Percentiles rank a stretch among this genome's conserved stretches.
These are phyloP conservation scores for Geotrupes spiniger DNA, from an alignment of 2,888 invertebrate species.

Conservation along the genomic window DNA sequence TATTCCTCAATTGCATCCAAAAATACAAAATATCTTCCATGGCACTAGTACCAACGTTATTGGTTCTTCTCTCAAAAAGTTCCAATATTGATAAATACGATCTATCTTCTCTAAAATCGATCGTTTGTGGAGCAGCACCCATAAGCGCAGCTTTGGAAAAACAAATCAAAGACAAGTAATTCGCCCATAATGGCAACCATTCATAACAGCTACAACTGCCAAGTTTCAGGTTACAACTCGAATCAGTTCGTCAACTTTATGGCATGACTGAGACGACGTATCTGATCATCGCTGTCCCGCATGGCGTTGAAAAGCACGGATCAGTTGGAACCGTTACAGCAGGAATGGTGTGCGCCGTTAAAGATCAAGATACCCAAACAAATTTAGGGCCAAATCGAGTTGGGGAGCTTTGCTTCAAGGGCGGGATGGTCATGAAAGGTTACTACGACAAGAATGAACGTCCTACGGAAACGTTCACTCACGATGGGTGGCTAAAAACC, in stretches of 20 bases:
- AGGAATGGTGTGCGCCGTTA: constrained; percentile 61
- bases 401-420: constrained; percentile 83
- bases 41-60: constrained; percentile 79
- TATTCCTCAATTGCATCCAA: no score
- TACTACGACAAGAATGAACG: constrained; percentile 69
- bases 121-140: constrained; percentile 76
- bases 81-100: constrained; percentile 73
- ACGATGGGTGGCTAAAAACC: constrained; percentile 71
- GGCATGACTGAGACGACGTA: constrained; percentile 75
- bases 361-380: constrained; percentile 62
- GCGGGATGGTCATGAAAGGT: constrained; percentile 58
- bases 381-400: constrained; percentile 63
- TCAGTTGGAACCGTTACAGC: constrained; percentile 63
- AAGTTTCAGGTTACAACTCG: constrained; percentile 37
- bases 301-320: constrained; percentile 56
- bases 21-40: no score
- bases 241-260: constrained; percentile 59
- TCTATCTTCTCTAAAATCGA: constrained; percentile 61
- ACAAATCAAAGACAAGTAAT: constrained; percentile 25
- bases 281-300: constrained; percentile 41
- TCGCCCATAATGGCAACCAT: constrained; percentile 25
- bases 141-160: constrained; percentile 64
- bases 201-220: constrained; percentile 11
- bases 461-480: constrained; percentile 62
- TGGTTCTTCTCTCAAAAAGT: constrained; percentile 76